A percentile compares a stretch with the other conserved stretches of the same genome.
These are phyloP conservation scores for Polydrusus cervinus DNA, from an alignment of 2,888 invertebrate species.

Conservation along the genomic window DNA sequence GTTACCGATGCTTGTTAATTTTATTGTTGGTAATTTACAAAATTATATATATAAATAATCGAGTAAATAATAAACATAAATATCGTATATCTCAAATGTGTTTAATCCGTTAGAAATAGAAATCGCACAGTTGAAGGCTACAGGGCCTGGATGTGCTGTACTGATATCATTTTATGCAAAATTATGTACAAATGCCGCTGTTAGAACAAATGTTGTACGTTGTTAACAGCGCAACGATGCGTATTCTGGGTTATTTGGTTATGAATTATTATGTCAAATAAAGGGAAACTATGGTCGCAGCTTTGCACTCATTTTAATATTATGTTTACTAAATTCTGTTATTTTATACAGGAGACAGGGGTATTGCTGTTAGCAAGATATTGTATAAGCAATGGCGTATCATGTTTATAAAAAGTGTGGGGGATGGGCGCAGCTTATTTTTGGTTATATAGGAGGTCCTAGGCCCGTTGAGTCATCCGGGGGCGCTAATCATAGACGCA, in stretches of 20 bases:
- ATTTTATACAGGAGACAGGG: neutral
- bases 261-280: slow-evolving; percentile 38
- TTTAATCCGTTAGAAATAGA: slow-evolving; percentile 22
- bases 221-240: slow-evolving; percentile 48
- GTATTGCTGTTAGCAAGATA: too few relatives aligned
- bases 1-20: too few relatives aligned
- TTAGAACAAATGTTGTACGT: slow-evolving; percentile 38
- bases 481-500: too few relatives aligned
- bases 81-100: slow-evolving; percentile 20
- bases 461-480: too few relatives aligned
- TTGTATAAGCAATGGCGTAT: too few relatives aligned
- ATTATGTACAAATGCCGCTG: slow-evolving; percentile 42
- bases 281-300: slow-evolving; percentile 21
- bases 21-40: too few relatives aligned
- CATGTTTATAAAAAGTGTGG: too few relatives aligned
- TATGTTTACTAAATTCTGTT: slow-evolving; percentile 5
- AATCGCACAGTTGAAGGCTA: slow-evolving; percentile 23
- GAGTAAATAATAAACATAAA: slow-evolving; percentile 24
- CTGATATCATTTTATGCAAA: slow-evolving; percentile 45
- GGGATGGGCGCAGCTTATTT: too few relatives aligned
- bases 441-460: too few relatives aligned
- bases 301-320: slow-evolving; percentile 19
- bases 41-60: too few relatives aligned
- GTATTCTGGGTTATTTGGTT: slow-evolving; percentile 39
- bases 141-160: slow-evolving; percentile 26